Conservation (phyloP, 2,797 vertebrate genomes). For the Thalassophryne amazonica region DNA sequence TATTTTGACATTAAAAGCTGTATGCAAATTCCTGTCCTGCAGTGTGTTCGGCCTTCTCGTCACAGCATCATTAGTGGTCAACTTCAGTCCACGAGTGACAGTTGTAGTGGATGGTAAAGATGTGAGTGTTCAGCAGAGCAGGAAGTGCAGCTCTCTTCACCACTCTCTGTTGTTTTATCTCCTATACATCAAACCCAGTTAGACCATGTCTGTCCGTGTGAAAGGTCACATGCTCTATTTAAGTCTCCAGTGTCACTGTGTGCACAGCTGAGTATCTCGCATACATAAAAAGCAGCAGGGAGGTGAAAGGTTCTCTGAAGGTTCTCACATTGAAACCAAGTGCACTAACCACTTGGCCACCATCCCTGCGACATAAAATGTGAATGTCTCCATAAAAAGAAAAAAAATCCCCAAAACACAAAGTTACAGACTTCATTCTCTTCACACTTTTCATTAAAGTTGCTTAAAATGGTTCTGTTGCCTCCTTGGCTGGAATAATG, state of each 20-base stretch:
- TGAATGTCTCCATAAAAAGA: constrained; percentile 11
- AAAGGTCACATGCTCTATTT: constrained; percentile 58
- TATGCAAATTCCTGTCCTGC: constrained; percentile 35
- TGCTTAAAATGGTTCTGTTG: constrained; percentile 50
- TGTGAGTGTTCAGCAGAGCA: constrained; percentile 34
- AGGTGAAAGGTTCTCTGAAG: constrained; percentile 4
- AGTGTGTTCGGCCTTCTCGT: constrained; percentile 55
- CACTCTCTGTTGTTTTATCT: constrained; percentile 1
- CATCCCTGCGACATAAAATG: constrained; percentile 12
- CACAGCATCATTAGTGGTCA: constrained; percentile 31
- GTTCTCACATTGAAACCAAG: constrained; percentile 14
- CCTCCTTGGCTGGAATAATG: constrained; percentile 48
- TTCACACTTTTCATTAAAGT: constrained; percentile 11
- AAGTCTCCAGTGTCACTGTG: constrained; percentile 14
- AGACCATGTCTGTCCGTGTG: constrained; percentile 35
- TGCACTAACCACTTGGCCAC: background rate
- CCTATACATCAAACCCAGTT: constrained; percentile 49
- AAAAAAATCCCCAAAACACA: constrained; percentile 7
- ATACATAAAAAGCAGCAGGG: constrained; percentile 10
- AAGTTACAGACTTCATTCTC: constrained; percentile 30
- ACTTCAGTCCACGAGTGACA: constrained; percentile 54
- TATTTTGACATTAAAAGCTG: constrained; percentile 40
- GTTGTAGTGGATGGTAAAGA: constrained; percentile 52
- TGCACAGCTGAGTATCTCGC: constrained; percentile 11
- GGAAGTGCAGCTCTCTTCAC: constrained; percentile 12